Percentiles rank a stretch among this genome's conserved stretches.
Evolutionary conservation across 1,140 invertebrate species (phyloP).

Genomic region (Conus betulinus): DNA sequence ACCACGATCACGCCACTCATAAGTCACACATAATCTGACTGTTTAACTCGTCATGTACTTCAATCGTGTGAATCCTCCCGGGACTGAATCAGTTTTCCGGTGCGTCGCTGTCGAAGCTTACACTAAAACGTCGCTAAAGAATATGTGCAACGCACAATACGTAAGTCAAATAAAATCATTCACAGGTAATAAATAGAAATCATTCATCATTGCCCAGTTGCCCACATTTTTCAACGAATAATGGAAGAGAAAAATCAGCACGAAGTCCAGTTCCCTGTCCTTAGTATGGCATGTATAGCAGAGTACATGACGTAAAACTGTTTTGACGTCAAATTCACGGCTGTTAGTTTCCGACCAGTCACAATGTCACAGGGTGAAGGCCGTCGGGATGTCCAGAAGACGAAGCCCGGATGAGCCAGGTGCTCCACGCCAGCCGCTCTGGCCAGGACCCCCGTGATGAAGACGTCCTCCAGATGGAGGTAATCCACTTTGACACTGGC

Average conservation of each 20-base stretch:
- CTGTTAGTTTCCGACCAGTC: conserved; percentile 18
- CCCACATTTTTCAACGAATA: not conserved
- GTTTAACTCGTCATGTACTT: too few relatives aligned
- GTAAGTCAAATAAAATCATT: too few relatives aligned
- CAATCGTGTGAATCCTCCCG: too few relatives aligned
- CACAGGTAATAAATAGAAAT: too few relatives aligned
- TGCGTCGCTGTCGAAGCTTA: too few relatives aligned
- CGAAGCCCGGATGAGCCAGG: conserved; percentile 41
- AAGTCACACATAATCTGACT: too few relatives aligned
- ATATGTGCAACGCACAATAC: too few relatives aligned
- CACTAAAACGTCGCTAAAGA: too few relatives aligned
- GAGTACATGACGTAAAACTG: conserved; percentile 36
- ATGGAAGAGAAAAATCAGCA: not conserved
- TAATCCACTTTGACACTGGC: conserved; percentile 58
- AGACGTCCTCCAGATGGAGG: conserved; percentile 75
- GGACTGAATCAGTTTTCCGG: too few relatives aligned
- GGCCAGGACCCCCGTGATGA: conserved; percentile 75
- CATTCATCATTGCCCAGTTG: too few relatives aligned
- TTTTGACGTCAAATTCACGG: conserved; percentile 41
- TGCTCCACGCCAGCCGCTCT: conserved; percentile 51
- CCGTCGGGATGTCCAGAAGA: conserved; percentile 35
- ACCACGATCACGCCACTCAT: too few relatives aligned
- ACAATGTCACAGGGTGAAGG: conserved; percentile 42
- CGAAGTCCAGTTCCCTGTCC: conserved; percentile 21
- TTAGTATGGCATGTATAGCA: conserved; percentile 31